Evolutionary conservation across 2,888 invertebrate genomes (phyloP), one percentile per base, ranked within the genome.

Genomic region (Epinotia demarniana): DNA sequence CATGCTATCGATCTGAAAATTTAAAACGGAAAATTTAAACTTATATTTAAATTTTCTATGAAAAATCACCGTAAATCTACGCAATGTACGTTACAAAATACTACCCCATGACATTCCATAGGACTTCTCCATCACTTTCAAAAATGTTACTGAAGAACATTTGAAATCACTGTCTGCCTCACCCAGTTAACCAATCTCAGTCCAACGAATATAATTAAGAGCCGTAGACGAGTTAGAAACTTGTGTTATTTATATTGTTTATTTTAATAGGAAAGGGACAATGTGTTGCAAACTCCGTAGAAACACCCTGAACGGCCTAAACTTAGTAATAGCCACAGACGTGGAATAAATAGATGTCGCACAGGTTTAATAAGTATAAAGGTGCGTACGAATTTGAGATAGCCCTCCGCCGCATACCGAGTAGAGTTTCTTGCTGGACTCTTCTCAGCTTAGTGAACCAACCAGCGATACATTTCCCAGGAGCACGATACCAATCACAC

Each of bases 211-310:
- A 64, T 64, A 58, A 23, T 58, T 58, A 16, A 5, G 8, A 11
- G 23, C 53, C 18, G 11, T 18, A 18, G 19, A 19, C 13, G 46
- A 16, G 69, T n/a, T 16, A 13, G 23, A 69, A 69, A 69, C 58
- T 60, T 43, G 16, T n/a, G 68, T 69, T 69, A 69, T 60, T 69
- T 60, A 69, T 60, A 69, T 8, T 58, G 43, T 69, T 69, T 58
- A 69, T 69, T 69, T 60, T 69, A 69, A 69, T 69, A 69, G 46
- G 2, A 23, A 60, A 60, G 60, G 69, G 60, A 60, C 69, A 69
- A 69, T 69, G 69, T 16, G 69, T 60, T 69, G 23, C 69, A 60
- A 69, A 69, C 69, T 69, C 3, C 46, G 43, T 46, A 60, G 46
- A 60, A 69, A 60, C 46, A 60, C 43, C 23, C 69, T 27, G 46